Evolutionary conservation across 2,888 invertebrate genomes (phyloP).

Genomic region (Pseudococcus viburni): DNA sequence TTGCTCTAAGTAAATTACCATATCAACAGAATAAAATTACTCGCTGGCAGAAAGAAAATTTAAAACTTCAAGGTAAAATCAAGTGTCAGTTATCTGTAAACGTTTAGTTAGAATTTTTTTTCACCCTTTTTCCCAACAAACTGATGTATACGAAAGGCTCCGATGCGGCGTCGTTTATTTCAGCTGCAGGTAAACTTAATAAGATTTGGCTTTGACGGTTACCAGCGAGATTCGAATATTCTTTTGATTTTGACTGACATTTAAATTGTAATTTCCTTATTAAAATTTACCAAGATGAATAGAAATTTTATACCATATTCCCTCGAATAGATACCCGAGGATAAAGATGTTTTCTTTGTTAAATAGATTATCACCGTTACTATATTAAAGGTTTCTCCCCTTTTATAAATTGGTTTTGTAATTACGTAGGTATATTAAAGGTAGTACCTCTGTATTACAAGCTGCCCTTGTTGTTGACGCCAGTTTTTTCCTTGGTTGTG

Average conservation of each 20-base stretch:
- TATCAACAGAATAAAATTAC: slow-evolving; percentile 16
- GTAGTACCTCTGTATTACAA: not conserved
- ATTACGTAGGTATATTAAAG: slow-evolving; percentile 49
- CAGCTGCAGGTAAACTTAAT: slow-evolving; percentile 57
- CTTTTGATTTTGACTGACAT: slow-evolving; percentile 60
- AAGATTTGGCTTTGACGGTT: slow-evolving; percentile 54
- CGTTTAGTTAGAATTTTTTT: not conserved
- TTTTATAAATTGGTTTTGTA: slow-evolving; percentile 47
- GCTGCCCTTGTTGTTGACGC: not conserved
- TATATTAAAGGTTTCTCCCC: slow-evolving; percentile 13
- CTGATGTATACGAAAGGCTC: not conserved
- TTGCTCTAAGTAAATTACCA: not conserved
- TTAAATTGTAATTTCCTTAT: slow-evolving; percentile 57
- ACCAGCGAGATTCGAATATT: slow-evolving; percentile 48
- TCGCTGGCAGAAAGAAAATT: slow-evolving; percentile 4
- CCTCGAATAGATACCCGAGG: slow-evolving; percentile 41
- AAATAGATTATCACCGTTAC: slow-evolving; percentile 40
- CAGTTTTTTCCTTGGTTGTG: not conserved
- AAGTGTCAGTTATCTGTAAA: slow-evolving; percentile 2
- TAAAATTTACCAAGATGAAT: slow-evolving; percentile 40
- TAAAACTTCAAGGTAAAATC: slow-evolving; percentile 37
- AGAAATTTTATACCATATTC: slow-evolving; percentile 42
- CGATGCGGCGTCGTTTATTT: slow-evolving; percentile 1
- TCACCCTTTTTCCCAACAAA: too few relatives aligned
- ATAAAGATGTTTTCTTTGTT: slow-evolving; percentile 45